A percentile compares a stretch with the other conserved stretches of the same genome.
Evolutionary conservation across 2,888 invertebrate genomes (phyloP).

Genomic region (Nomada ruficornis): DNA sequence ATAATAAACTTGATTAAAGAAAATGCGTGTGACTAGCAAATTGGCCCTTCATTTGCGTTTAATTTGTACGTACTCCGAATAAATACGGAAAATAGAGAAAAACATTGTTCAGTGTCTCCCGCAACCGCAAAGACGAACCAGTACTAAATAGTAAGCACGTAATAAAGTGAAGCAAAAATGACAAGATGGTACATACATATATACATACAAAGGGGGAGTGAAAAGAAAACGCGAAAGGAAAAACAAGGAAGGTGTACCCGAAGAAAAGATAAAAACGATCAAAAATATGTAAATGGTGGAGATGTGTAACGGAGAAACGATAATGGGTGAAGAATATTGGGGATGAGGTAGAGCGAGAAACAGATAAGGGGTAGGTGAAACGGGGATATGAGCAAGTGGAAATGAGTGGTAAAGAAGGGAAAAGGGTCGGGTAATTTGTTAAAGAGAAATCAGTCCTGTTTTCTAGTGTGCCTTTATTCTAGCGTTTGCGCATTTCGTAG

Average conservation of each 20-base stretch:
- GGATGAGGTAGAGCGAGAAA: slow-evolving; percentile 9
- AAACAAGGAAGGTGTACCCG: not conserved
- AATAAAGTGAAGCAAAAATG: no score
- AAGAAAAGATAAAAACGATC: not conserved
- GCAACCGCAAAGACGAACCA: no score
- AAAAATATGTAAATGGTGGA: no score
- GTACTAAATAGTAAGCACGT: no score
- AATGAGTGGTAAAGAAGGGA: slow-evolving; percentile 20
- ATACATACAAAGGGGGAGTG: no score
- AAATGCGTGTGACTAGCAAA: not conserved
- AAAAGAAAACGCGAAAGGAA: not conserved
- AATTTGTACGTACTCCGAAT: no score
- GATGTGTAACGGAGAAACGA: not conserved
- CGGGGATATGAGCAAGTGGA: slow-evolving; percentile 7
- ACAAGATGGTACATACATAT: no score
- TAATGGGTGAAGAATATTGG: slow-evolving; percentile 9
- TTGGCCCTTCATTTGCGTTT: no score
- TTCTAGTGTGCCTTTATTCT: slow-evolving; percentile 55
- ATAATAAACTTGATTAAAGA: slow-evolving; percentile 7
- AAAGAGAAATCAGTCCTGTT: slow-evolving; percentile 56
- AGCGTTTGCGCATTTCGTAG: slow-evolving; percentile 72
- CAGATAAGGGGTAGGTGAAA: slow-evolving; percentile 1
- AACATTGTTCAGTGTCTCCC: no score
- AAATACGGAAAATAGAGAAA: no score
- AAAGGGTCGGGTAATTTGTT: slow-evolving; percentile 51